Base-by-base conservation (phyloP, 2,797 vertebrate species). In the Erpetoichthys calabaricus region DNA sequence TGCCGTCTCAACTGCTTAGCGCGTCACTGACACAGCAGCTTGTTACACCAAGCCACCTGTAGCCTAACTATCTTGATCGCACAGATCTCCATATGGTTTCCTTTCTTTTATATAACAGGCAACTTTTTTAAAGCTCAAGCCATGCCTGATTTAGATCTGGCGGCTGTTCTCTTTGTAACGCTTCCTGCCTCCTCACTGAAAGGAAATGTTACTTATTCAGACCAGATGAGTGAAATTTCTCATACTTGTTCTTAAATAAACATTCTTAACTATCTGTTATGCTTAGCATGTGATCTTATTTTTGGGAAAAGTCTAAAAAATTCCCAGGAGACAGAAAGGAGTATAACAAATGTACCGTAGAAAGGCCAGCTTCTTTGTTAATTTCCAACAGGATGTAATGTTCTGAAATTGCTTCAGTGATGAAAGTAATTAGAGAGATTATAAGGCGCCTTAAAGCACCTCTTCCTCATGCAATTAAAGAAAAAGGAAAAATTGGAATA, bases 221-320 rank as follows among this genome's bases (percentile, higher is more conserved):
- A 53, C 47, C 59, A 64, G 62, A 57, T 57, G 60, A 65, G 10
- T 62, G 56, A 59, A 55, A 60, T 49, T 57, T 45, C 51, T 51
- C 56, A 57, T 57, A 44, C 45, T 45, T 50, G 50, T 44, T 42
- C 47, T 53, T 58, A 49, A 42, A 44, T 25, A 25, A 25, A 25
- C 25, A 25, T 25, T 51, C 10, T 55, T 44, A 6, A 25, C 45
- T 5, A 47, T 42, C 41, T 46, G 51, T 10, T 54, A 6, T 42
- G 9, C 25, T 25, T 25, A 25, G 25, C 25, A 25, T 25, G 25
- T 25, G 25, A 25, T 25, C 25, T 25, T 25, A 25, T 25, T 25
- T 25, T 25, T 25, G 25, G 25, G 25, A 25, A 25, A 25, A 25
- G 25, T 25, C 25, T 25, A 25, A 25, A 25, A 25, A 25, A 25